Percentiles rank a stretch among this genome's conserved stretches.
phyloP scores from a whole-genome alignment of 2,888 invertebrate species.

The Leucoptera coffeella region DNA sequence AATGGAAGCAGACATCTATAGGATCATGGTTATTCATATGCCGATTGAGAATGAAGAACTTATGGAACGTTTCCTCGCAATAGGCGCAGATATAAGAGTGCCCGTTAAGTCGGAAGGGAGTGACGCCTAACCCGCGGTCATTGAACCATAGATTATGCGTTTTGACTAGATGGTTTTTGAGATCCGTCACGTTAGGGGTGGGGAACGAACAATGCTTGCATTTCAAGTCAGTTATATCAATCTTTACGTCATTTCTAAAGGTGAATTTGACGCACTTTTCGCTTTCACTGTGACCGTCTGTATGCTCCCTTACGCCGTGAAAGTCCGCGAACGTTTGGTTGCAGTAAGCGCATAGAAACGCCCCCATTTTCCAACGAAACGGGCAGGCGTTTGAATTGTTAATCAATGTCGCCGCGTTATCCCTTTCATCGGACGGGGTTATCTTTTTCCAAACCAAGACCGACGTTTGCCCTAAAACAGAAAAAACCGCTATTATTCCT shows the following conservation, averaged over 20 bases:
- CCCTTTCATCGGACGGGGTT: conserved; percentile 33
- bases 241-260: conserved; percentile 18
- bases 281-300: conserved; percentile 1
- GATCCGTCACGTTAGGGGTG: too few species aligned
- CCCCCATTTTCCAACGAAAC: conserved; percentile 24
- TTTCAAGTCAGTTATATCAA: conserved; percentile 34
- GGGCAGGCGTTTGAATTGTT: conserved; percentile 28
- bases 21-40: conserved; percentile 3
- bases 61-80: conserved; percentile 2
- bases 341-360: conserved; percentile 27
- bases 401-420: conserved; percentile 32
- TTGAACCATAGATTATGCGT: too few species aligned
- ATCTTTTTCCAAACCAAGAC: too few species aligned
- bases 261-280: too few species aligned
- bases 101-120: conserved; percentile 17
- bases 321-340: conserved; percentile 13
- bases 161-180: too few species aligned
- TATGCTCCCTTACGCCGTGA: conserved; percentile 3
- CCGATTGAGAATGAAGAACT: conserved; percentile 1
- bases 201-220: conserved; percentile 26
- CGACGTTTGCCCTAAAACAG: too few species aligned
- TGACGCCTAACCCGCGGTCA: conserved; percentile 14
- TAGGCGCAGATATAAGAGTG: conserved; percentile 4
- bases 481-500: too few species aligned
- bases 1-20: neutral